A percentile compares a stretch with the other conserved stretches of the same genome.
Conservation (phyloP, 1,140 invertebrate species). For the Aporrectodea caliginosa region DNA sequence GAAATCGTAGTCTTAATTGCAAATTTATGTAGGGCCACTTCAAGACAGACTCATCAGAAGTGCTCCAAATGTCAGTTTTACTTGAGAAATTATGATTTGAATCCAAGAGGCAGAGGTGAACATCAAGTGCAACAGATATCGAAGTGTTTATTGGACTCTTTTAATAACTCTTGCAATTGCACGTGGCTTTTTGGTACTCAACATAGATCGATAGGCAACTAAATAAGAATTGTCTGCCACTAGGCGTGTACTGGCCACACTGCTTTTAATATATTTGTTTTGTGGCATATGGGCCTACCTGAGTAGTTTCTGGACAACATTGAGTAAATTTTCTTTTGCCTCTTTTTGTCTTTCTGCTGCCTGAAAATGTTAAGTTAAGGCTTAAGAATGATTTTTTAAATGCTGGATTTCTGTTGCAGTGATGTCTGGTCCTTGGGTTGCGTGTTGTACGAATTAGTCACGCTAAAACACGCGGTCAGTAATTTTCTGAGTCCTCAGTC, state of each 20-base stretch:
- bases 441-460: conserved; percentile 59
- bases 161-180: no score
- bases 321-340: not conserved
- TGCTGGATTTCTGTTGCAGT: conserved; percentile 41
- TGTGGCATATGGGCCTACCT: not conserved
- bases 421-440: conserved; percentile 61
- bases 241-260: not conserved
- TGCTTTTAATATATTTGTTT: not conserved
- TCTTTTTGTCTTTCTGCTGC: not conserved
- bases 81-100: no score
- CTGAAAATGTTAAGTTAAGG: not conserved
- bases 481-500: no score
- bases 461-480: conserved; percentile 60
- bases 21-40: no score
- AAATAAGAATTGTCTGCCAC: not conserved
- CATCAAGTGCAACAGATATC: no score
- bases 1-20: no score
- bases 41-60: no score
- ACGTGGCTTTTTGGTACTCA: no score
- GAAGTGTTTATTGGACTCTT: no score
- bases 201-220: no score
- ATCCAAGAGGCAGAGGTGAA: no score
- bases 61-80: no score
- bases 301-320: not conserved
- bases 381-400: not conserved